These are phyloP conservation scores for Ammodytes marinus DNA, from an alignment of 2,113 vertebrate genomes.

Conservation along the genomic window DNA sequence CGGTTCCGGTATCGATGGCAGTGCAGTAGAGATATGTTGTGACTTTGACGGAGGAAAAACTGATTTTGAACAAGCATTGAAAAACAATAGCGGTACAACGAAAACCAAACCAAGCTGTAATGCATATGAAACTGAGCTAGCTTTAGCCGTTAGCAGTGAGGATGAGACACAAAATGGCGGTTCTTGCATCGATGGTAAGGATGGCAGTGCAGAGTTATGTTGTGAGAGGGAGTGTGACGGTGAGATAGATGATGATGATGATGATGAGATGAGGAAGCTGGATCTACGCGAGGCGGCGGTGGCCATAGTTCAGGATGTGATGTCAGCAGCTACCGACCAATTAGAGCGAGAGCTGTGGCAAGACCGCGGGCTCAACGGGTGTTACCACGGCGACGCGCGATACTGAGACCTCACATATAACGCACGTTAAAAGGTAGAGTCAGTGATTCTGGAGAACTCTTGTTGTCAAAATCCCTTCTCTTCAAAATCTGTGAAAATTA, in stretches of 20 bases:
- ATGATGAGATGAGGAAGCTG: constrained; percentile 78
- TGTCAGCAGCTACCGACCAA: constrained; percentile 80
- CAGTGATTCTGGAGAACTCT: too few relatives aligned
- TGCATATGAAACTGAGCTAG: too few relatives aligned
- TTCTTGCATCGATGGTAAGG: background rate
- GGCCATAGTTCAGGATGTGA: constrained; percentile 82
- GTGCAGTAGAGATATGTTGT: constrained; percentile 47
- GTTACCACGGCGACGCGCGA: constrained; percentile 25
- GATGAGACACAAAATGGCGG: constrained; percentile 63
- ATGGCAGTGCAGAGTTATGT: constrained; percentile 42
- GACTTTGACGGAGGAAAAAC: constrained; percentile 4
- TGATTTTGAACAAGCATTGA: too few relatives aligned
- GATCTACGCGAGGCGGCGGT: constrained; percentile 78
- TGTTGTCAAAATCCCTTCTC: too few relatives aligned
- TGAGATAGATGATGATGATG: constrained; percentile 43
- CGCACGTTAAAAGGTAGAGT: too few relatives aligned
- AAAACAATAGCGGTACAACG: too few relatives aligned
- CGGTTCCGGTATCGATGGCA: constrained; percentile 25
- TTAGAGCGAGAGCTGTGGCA: constrained; percentile 80
- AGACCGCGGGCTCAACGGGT: constrained; percentile 70
- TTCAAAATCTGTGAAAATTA: too few relatives aligned
- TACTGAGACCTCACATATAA: constrained; percentile 6
- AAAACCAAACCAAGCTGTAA: too few relatives aligned
- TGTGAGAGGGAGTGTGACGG: constrained; percentile 51
- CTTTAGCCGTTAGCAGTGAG: background rate